A percentile compares a stretch with the other conserved stretches of the same genome.
Evolutionary conservation across 2,113 vertebrate genomes (phyloP).

Genomic region (Hydrochoerus hydrochaeris): DNA sequence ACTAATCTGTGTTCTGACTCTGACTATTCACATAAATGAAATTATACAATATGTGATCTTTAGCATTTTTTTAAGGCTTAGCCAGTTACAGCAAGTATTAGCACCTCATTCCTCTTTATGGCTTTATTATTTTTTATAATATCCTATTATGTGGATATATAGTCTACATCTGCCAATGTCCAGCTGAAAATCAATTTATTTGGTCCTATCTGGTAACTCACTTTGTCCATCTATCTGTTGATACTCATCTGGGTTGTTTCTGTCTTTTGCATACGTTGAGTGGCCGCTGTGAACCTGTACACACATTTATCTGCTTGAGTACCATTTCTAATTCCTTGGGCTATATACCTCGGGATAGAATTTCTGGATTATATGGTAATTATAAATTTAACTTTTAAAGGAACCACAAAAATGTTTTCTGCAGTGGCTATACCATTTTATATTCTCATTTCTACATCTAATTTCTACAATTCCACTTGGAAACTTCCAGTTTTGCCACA

Average conservation of each 20-base stretch:
- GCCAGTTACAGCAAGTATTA: neutral
- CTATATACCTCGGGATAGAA: neutral
- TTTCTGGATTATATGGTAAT: neutral
- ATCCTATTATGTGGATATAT: neutral
- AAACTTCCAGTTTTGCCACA: neutral
- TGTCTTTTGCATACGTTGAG: neutral
- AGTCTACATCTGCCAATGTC: neutral
- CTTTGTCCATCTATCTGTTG: neutral
- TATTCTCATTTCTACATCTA: neutral
- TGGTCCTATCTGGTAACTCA: neutral
- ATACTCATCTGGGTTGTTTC: neutral
- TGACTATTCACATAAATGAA: neutral
- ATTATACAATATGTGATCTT: neutral
- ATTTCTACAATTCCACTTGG: neutral
- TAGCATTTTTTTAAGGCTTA: neutral
- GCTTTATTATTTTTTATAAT: neutral
- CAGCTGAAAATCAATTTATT: neutral
- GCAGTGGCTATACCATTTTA: neutral
- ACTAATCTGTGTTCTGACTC: neutral
- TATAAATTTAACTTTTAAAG: constrained; percentile 34
- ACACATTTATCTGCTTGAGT: neutral
- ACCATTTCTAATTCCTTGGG: constrained; percentile 10
- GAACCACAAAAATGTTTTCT: neutral
- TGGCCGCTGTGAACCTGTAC: neutral
- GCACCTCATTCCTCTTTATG: neutral